phyloP scores from a whole-genome alignment of 2,888 invertebrate genomes.

The Pyrgus malvae region DNA sequence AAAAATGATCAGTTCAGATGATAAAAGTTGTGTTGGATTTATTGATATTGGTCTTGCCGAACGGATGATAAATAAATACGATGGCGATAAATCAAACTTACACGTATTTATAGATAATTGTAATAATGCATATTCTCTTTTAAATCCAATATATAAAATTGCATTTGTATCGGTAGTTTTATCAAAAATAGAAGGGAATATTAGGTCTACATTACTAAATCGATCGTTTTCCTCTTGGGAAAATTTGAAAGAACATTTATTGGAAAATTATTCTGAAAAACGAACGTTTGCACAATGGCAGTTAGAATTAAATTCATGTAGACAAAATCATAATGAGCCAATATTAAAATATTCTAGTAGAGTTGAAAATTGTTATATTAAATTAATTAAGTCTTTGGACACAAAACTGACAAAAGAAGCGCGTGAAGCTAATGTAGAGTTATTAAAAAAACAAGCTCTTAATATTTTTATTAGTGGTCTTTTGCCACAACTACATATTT shows the following conservation, averaged over 20 bases:
- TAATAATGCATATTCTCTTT: not conserved
- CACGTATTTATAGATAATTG: not conserved
- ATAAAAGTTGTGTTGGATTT: not conserved
- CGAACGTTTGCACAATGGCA: constrained; percentile 28
- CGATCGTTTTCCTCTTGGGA: not conserved
- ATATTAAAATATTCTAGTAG: constrained; percentile 24
- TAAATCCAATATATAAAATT: not conserved
- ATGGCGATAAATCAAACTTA: not conserved
- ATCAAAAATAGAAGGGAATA: constrained; percentile 26
- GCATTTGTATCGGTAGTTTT: constrained; percentile 25
- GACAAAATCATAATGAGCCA: not conserved
- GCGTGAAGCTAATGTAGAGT: not conserved
- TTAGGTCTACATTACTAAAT: constrained; percentile 23
- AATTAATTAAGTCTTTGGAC: constrained; percentile 28
- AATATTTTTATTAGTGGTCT: constrained; percentile 43
- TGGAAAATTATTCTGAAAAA: constrained; percentile 25
- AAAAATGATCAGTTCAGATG: not conserved
- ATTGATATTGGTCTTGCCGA: not conserved
- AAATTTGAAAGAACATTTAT: constrained; percentile 14
- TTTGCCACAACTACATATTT: constrained; percentile 35
- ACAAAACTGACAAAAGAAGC: not conserved
- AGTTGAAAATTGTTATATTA: constrained; percentile 29
- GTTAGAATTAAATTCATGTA: constrained; percentile 31
- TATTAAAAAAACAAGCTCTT: constrained; percentile 35
- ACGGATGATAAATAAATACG: not conserved